Conservation (phyloP, 2,888 invertebrate species). For the Luperina testacea region DNA sequence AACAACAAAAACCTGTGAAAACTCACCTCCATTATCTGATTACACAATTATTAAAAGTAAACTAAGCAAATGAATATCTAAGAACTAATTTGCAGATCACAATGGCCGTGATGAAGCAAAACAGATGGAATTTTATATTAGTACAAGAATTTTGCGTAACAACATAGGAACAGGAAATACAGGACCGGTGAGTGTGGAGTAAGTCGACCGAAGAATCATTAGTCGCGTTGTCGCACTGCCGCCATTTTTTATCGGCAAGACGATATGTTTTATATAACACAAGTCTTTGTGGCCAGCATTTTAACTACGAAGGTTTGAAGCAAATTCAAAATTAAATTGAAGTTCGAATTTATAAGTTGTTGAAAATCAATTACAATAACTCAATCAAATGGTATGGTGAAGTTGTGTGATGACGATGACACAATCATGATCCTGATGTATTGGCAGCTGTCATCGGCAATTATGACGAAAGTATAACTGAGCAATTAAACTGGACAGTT, state of each 20-base stretch:
- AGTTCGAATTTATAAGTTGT: constrained; percentile 4
- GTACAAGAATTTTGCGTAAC: constrained; percentile 82
- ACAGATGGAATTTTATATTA: constrained; percentile 80
- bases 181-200: constrained; percentile 78
- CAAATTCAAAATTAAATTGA: neutral
- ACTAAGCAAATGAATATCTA: constrained; percentile 82
- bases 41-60: constrained; percentile 68
- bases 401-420: constrained; percentile 16
- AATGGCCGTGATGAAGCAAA: constrained; percentile 72
- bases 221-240: constrained; percentile 73
- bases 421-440: constrained; percentile 10
- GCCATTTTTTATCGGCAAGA: constrained; percentile 73
- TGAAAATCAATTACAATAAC: neutral
- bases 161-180: constrained; percentile 85
- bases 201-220: constrained; percentile 77
- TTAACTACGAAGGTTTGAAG: constrained; percentile 25
- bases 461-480: constrained; percentile 32
- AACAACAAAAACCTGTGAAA: constrained; percentile 60
- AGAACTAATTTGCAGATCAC: constrained; percentile 81
- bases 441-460: constrained; percentile 46
- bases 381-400: constrained; percentile 7
- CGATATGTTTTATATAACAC: constrained; percentile 53
- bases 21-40: constrained; percentile 52
- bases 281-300: constrained; percentile 38
- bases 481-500: constrained; percentile 40